Evolutionary conservation across 2,797 vertebrate species (phyloP).

Genomic region (Rousettus madagascariensis): DNA sequence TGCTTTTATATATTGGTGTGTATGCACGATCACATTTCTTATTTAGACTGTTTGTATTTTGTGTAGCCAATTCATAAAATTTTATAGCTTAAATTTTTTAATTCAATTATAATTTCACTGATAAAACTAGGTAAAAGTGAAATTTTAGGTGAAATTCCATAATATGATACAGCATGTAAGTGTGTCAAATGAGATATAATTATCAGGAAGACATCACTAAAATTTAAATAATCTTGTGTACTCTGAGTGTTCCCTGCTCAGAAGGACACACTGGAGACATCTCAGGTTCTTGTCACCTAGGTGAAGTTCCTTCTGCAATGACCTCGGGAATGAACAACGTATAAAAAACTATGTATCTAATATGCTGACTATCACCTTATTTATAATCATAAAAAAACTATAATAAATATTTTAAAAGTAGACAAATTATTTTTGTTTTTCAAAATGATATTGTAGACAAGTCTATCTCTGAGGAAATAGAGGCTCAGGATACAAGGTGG

Average conservation of each 20-base stretch:
- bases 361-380: not conserved
- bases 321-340: not conserved
- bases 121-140: not conserved
- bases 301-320: not conserved
- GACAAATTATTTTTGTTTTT: not conserved
- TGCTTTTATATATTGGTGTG: not conserved
- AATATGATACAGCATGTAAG: not conserved
- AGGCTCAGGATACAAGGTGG: not conserved
- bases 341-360: not conserved
- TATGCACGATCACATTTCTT: not conserved
- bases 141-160: not conserved
- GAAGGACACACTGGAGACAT: not conserved
- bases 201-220: not conserved
- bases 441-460: not conserved
- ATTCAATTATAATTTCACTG: not conserved
- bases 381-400: not conserved
- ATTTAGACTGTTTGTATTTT: not conserved
- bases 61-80: not conserved
- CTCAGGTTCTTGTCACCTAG: not conserved
- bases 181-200: not conserved
- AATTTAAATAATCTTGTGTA: not conserved
- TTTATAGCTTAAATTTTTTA: not conserved
- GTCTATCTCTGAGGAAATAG: not conserved
- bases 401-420: not conserved
- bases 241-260: not conserved